Conservation (phyloP, 2,113 vertebrate species). For the Gobius niger region DNA sequence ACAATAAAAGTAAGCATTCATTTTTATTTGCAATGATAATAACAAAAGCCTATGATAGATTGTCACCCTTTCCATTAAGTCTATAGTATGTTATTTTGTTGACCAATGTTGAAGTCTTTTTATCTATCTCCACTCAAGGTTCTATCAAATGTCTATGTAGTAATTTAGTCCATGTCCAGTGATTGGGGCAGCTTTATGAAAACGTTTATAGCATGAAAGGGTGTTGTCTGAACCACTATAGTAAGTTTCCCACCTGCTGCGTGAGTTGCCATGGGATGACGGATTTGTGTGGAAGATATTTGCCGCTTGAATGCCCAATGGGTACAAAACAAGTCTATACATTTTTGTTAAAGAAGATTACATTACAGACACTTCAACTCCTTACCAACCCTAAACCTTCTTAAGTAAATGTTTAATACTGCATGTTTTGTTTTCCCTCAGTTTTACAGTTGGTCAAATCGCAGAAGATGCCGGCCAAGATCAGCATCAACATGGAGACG, state of each 20-base stretch:
- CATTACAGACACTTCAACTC: neutral
- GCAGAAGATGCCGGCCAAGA: conserved; percentile 88
- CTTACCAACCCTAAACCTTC: no score
- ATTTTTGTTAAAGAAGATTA: neutral
- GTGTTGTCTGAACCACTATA: neutral
- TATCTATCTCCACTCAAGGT: no score
- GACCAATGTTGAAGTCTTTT: no score
- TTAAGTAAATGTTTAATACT: no score
- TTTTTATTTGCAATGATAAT: neutral
- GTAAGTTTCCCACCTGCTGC: neutral
- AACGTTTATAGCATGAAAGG: neutral
- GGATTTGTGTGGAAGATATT: neutral
- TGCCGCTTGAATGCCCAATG: neutral
- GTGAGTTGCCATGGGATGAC: neutral
- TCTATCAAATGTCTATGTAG: no score
- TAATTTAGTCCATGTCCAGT: neutral
- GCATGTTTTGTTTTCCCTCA: conserved; percentile 43
- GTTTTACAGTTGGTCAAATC: conserved; percentile 96
- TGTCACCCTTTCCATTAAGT: no score
- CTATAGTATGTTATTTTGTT: no score
- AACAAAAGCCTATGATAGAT: neutral
- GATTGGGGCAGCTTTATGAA: neutral
- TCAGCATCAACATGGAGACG: conserved; percentile 88
- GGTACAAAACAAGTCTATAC: neutral
- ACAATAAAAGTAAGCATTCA: conserved; percentile 90